These are phyloP conservation scores for Hipparchia sbordonii DNA, from an alignment of 2,888 invertebrate species.

Conservation along the genomic window DNA sequence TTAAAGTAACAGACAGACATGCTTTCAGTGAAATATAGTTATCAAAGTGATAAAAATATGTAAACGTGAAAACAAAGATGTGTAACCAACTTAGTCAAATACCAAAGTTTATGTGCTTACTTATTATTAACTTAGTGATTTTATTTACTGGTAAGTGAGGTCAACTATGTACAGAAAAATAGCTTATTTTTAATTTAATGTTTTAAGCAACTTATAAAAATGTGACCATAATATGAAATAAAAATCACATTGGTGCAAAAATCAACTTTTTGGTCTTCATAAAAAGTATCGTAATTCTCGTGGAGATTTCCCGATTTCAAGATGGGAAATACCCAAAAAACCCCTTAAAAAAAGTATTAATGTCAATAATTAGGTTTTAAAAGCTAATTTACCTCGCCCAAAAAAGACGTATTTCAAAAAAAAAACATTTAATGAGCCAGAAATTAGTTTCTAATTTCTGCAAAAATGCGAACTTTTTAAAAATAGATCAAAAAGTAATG, in stretches of 20 bases:
- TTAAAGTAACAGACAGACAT: conserved; percentile 45
- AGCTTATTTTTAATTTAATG: neutral
- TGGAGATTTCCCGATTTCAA: too few relatives aligned
- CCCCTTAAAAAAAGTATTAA: too few relatives aligned
- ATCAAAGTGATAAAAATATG: conserved; percentile 41
- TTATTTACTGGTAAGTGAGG: conserved; percentile 54
- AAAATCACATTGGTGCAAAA: too few relatives aligned
- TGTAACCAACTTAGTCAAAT: conserved; percentile 59
- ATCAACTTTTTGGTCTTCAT: too few relatives aligned
- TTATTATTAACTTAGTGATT: conserved; percentile 51
- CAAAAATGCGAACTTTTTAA: neutral
- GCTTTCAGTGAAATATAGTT: conserved; percentile 22
- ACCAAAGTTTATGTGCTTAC: conserved; percentile 68
- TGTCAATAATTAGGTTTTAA: too few relatives aligned
- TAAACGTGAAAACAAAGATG: conserved; percentile 48
- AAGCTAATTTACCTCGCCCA: too few relatives aligned
- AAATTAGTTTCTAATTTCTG: too few relatives aligned
- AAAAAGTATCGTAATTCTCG: too few relatives aligned
- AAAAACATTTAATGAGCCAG: too few relatives aligned
- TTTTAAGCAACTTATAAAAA: neutral
- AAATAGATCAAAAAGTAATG: neutral
- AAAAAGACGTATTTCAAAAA: too few relatives aligned
- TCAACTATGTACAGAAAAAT: neutral
- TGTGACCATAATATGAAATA: too few relatives aligned
- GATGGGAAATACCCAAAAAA: too few relatives aligned